phyloP scores from a whole-genome alignment of 2,113 vertebrate genomes.

The Craseonycteris thonglongyai region DNA sequence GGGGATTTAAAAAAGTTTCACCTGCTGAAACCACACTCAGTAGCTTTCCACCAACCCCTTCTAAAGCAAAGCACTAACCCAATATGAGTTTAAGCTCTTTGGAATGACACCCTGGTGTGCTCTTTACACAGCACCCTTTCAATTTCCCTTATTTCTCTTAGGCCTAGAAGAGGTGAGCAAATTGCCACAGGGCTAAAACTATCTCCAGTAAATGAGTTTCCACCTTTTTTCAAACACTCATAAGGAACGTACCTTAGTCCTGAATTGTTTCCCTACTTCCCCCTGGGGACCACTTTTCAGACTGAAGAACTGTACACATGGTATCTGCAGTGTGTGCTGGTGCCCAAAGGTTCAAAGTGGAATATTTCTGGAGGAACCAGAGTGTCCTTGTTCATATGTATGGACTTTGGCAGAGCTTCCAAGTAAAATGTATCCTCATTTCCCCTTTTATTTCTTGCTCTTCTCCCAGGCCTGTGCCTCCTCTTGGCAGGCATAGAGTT shows the following conservation, averaged over 20 bases:
- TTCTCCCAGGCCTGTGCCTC: background rate
- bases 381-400: background rate
- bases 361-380: background rate
- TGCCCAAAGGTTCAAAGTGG: background rate
- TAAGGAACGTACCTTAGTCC: background rate
- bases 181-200: background rate
- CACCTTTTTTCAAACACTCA: background rate
- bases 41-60: background rate
- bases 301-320: fast-evolving
- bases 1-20: background rate
- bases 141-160: background rate
- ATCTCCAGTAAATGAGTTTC: background rate
- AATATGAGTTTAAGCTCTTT: background rate
- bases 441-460: background rate
- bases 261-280: background rate
- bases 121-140: background rate
- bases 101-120: background rate
- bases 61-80: background rate
- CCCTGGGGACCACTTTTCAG: background rate
- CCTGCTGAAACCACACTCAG: background rate
- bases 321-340: background rate
- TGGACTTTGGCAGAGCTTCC: background rate
- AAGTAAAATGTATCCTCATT: background rate
- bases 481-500: background rate
- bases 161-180: background rate